These are phyloP conservation scores for Nomada fucata DNA, from an alignment of 2,888 invertebrate genomes.

Conservation along the genomic window DNA sequence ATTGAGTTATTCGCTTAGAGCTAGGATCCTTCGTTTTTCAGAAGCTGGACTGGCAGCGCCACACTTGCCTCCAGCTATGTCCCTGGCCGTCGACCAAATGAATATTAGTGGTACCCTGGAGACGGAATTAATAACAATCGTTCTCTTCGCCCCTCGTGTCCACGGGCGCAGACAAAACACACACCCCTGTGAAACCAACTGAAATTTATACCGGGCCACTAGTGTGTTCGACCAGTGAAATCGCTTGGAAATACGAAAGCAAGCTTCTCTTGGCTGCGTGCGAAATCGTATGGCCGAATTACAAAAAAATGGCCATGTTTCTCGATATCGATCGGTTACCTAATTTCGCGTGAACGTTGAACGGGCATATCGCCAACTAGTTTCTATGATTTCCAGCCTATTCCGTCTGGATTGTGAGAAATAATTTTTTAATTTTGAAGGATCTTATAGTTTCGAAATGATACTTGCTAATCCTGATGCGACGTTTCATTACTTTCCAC, in stretches of 20 bases:
- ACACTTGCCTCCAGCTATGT: constrained; percentile 61
- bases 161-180: constrained; percentile 70
- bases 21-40: constrained; percentile 71
- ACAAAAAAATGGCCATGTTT: constrained; percentile 31
- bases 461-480: too few relatives aligned
- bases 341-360: constrained; percentile 55
- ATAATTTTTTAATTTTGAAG: neutral
- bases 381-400: constrained; percentile 3
- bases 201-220: constrained; percentile 67
- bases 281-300: constrained; percentile 47
- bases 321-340: constrained; percentile 48
- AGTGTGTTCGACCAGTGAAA: constrained; percentile 56
- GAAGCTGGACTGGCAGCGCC: constrained; percentile 53
- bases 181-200: constrained; percentile 47
- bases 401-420: neutral
- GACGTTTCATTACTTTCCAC: too few relatives aligned
- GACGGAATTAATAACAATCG: constrained; percentile 82
- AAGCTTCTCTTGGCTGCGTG: constrained; percentile 22
- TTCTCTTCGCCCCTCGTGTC: constrained; percentile 53
- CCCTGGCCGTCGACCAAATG: constrained; percentile 77
- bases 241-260: constrained; percentile 59
- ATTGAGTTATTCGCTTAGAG: constrained; percentile 81
- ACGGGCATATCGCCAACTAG: constrained; percentile 33
- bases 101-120: constrained; percentile 82
- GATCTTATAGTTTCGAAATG: too few relatives aligned